Evolutionary conservation across 2,888 invertebrate genomes (phyloP), one percentile per base, ranked within the genome.

Genomic region (Saturnia pavonia): DNA sequence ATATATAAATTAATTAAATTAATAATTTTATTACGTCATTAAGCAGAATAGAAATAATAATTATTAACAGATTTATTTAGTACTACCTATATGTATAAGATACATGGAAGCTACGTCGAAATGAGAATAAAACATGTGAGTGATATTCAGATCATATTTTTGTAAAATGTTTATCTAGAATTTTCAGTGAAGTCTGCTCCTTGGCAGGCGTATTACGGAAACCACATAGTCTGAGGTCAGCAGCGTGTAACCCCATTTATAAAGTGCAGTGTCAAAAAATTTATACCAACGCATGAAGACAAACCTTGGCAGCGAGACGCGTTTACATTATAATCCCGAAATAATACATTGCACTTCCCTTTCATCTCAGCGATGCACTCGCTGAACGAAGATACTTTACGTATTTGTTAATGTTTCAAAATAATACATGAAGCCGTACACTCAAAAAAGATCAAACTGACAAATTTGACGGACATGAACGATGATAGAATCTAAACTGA

Each of bases 301-400:
- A 42, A 71, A 67, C 71, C 71, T 71, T 71, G 69, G 45, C 57
- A 34, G 43, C 42, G 57, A 27, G 27, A 60, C 25, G 67, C 40
- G 54, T 67, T 42, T 66, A 77, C 78, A 74, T 78, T 77, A 74
- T 77, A 80, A 77, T 84, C 87, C 86, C 57, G 57, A 60, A 85
- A 87, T 87, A 85, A 85, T 88, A 87, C 22, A 66, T 68, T 69
- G 76, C 75, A 73, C 74, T 77, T 77, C 76, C 77, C 77, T 77
- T 77, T 76, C 74, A 77, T 77, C 54, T 71, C 25, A 45, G 25
- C 65, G 43, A 54, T 70, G 57, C 66, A 25, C 60, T 42, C 43
- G 70, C 42, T 67, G 11, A 27, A 60, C 57, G 57, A 68, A 68
- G 27, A 48, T 34, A 43, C 27, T 63, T 63, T 42, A 48, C 63